A percentile compares a stretch with the other conserved stretches of the same genome.
Evolutionary conservation across 2,797 vertebrate genomes (phyloP).

Genomic region (Macropus fuliginosus): DNA sequence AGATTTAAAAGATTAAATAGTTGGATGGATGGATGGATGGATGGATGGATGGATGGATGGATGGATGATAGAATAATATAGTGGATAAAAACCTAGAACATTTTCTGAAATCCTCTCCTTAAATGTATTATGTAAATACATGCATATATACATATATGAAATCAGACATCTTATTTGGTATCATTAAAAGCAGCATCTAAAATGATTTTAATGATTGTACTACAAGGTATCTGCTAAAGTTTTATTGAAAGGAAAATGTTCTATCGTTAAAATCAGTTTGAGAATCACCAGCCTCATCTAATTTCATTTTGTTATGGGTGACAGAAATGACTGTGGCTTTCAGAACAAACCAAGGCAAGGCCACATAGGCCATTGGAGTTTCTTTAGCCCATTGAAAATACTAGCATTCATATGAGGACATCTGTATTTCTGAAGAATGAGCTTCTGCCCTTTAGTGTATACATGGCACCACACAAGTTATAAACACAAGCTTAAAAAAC

Average conservation of each 20-base stretch:
- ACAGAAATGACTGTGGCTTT: neutral
- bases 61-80: neutral
- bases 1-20: too few relatives aligned
- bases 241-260: neutral
- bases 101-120: neutral
- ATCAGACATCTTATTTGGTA: neutral
- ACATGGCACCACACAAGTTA: neutral
- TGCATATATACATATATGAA: neutral
- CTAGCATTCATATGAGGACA: neutral
- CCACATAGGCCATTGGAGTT: neutral
- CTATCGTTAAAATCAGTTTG: neutral
- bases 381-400: neutral
- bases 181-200: neutral
- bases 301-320: neutral
- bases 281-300: neutral
- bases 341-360: neutral
- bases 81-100: neutral
- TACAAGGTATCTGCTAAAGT: neutral
- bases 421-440: neutral
- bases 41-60: too few relatives aligned
- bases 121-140: neutral
- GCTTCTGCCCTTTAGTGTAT: neutral
- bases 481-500: neutral
- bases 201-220: neutral
- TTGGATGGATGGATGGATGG: neutral